Percentiles rank a stretch among this genome's conserved stretches.
These are phyloP conservation scores for Nomada ruficornis DNA, from an alignment of 2,888 invertebrate genomes.

Conservation along the genomic window DNA sequence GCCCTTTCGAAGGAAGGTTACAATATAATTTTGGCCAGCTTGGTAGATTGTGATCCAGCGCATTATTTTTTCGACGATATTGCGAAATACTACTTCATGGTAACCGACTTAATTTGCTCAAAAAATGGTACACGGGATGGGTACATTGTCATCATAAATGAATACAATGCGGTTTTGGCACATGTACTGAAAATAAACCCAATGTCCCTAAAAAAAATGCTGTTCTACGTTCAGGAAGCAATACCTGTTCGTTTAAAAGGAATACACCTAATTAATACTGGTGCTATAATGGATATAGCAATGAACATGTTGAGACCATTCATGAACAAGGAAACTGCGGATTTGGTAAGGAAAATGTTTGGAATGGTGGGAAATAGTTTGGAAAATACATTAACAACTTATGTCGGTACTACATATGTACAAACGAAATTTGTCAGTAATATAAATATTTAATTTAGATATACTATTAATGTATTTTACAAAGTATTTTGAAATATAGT, in stretches of 20 bases:
- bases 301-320: constrained; percentile 89
- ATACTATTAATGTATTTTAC: too few species aligned
- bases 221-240: constrained; percentile 89
- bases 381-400: too few species aligned
- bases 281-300: constrained; percentile 89
- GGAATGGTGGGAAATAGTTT: not conserved
- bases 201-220: constrained; percentile 87
- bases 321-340: constrained; percentile 88
- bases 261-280: constrained; percentile 89
- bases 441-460: too few species aligned
- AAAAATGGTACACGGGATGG: constrained; percentile 87
- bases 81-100: constrained; percentile 86
- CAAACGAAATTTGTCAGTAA: too few species aligned
- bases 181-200: constrained; percentile 88
- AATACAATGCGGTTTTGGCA: constrained; percentile 86
- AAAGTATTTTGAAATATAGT: too few species aligned
- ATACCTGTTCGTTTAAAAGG: constrained; percentile 88
- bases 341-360: constrained; percentile 73
- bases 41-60: constrained; percentile 86
- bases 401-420: too few species aligned
- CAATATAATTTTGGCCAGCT: constrained; percentile 85
- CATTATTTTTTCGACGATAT: constrained; percentile 86
- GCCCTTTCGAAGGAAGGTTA: constrained; percentile 86
- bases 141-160: constrained; percentile 87
- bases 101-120: constrained; percentile 85